Evolutionary conservation across 2,797 vertebrate species (phyloP).

Genomic region (Chloroceryle amazona): DNA sequence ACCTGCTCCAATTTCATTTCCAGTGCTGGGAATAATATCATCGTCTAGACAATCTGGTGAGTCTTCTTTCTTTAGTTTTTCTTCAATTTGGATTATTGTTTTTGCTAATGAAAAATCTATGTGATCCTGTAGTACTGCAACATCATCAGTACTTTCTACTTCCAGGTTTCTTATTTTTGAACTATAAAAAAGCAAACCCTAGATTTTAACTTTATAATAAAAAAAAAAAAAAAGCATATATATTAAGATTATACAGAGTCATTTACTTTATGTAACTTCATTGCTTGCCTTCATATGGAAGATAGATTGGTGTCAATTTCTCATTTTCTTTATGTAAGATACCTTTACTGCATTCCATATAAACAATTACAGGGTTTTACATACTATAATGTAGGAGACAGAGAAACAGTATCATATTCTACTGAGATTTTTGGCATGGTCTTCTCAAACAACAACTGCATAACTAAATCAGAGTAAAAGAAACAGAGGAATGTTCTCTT

Average conservation of each 20-base stretch:
- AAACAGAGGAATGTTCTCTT: neutral
- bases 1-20: conserved; percentile 87
- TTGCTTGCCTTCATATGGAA: neutral
- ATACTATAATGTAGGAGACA: neutral
- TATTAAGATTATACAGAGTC: neutral
- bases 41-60: conserved; percentile 76
- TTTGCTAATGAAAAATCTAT: conserved; percentile 86
- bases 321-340: neutral
- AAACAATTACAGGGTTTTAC: neutral
- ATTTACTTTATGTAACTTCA: neutral
- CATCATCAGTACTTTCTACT: conserved; percentile 65
- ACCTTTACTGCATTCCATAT: neutral
- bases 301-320: neutral
- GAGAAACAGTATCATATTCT: neutral
- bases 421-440: neutral
- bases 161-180: conserved; percentile 76
- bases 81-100: conserved; percentile 86
- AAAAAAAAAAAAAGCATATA: neutral
- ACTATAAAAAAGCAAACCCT: conserved; percentile 50
- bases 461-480: neutral
- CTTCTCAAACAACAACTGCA: neutral
- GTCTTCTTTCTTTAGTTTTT: conserved; percentile 81
- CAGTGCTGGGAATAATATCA: conserved; percentile 76
- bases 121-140: conserved; percentile 81
- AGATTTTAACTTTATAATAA: neutral